Base-by-base conservation (phyloP, 1,140 invertebrate species). In the Pantala flavescens region DNA sequence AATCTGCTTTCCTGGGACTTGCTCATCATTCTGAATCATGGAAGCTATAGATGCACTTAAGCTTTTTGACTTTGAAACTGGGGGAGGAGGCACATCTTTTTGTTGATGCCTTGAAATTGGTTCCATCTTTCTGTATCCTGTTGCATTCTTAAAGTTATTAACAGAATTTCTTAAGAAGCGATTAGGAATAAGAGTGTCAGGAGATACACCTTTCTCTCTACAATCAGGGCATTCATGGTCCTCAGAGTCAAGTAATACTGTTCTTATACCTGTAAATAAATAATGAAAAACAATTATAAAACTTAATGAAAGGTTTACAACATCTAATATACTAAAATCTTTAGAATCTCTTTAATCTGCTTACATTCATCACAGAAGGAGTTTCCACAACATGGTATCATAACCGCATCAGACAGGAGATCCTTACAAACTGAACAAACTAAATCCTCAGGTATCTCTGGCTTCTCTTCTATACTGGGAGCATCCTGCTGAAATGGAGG, bases 351-450 rank as follows among this genome's bases (percentile, higher is more conserved):
- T 36, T 71, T 43, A 21, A n/a, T 9, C 71, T 16, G 84, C 90
- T 88, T 88, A 94, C 97, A 99, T 84, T 98, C 96, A 86, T 98
- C 97, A 85, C 97, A 99, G 84, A 97, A 98, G 24, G 95, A 97
- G 82, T 95, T 95, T 21, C 95, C 96, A 83, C 97, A 99, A 81
- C 97, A 99, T 0, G 95, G 94, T 81, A 97, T 96, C 87, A 98
- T 91, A 16, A 98, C 95, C 74, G 97, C 96, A 85, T 99, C 97
- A 0, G 90, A 91, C 73, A 98, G 86, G n/a, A 98, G 83, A 83
- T 98, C 94, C 73, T 94, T 89, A 83, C 97, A 99, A 49, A 98
- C 88, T 55, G 88, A 91, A 83, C 97, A 99, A 55, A 95, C 83
- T 28, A 98, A 83, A 81, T 98, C 96, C 77, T 94, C 91, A 0